Conservation (phyloP, 37 sponge, comb jelly and placozoan genomes). For the Spongia lamella region DNA sequence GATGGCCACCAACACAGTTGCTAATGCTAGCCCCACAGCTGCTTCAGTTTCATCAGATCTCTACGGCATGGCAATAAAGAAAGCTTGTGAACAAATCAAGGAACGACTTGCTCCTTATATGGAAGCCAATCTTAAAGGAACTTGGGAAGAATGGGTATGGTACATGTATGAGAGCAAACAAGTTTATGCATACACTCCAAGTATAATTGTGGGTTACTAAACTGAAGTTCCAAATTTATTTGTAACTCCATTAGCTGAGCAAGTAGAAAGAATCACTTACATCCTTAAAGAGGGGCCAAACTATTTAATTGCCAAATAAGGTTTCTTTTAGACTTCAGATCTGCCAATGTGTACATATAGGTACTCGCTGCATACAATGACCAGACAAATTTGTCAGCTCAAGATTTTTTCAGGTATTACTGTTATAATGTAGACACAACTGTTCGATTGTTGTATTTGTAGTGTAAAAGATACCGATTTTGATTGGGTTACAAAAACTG, state of each 20-base stretch:
- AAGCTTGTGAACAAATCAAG: constrained; percentile 77
- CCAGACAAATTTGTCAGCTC: constrained; percentile 44
- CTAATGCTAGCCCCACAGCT: constrained; percentile 79
- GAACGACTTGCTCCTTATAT: constrained; percentile 60
- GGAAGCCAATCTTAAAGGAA: constrained; percentile 50
- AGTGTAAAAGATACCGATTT: neutral
- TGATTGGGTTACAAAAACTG: constrained; percentile 4
- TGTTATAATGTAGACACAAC: too few relatives aligned
- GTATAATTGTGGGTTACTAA: too few relatives aligned
- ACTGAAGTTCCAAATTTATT: too few relatives aligned
- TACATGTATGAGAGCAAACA: too few relatives aligned
- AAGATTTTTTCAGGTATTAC: constrained; percentile 30
- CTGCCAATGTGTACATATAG: too few relatives aligned
- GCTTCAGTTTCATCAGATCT: constrained; percentile 85
- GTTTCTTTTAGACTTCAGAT: too few relatives aligned
- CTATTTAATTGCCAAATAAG: too few relatives aligned
- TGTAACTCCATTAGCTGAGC: too few relatives aligned
- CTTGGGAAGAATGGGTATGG: constrained; percentile 81
- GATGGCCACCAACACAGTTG: constrained; percentile 67
- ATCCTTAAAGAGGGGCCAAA: too few relatives aligned
- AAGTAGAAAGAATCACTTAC: too few relatives aligned
- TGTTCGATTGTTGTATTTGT: neutral
- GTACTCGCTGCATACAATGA: constrained; percentile 30
- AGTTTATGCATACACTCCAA: too few relatives aligned
- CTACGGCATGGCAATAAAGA: constrained; percentile 84